phyloP scores from a whole-genome alignment of 2,797 vertebrate genomes.

The Oceanodroma leucorhoa region DNA sequence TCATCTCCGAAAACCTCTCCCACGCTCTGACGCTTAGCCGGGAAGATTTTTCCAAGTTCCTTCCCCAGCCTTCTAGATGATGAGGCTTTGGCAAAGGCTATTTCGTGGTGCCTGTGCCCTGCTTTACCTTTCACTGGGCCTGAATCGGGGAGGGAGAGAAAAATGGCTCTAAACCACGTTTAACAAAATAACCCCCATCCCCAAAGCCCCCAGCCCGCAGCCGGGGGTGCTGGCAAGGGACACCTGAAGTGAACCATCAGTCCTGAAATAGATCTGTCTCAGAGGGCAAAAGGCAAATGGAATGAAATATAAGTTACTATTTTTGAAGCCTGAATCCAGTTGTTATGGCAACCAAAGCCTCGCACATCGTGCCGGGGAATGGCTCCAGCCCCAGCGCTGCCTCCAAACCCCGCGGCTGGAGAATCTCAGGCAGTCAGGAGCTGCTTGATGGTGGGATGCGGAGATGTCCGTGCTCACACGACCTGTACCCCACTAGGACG shows the following conservation, averaged over 20 bases:
- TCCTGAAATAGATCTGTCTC: constrained; percentile 59
- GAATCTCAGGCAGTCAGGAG: neutral
- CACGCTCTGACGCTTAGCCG: neutral
- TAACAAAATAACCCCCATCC: neutral
- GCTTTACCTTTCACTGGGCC: neutral
- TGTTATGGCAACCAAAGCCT: constrained; percentile 78
- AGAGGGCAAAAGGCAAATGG: constrained; percentile 69
- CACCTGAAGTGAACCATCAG: constrained; percentile 41
- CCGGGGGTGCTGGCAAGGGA: neutral
- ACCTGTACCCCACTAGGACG: rapidly evolving
- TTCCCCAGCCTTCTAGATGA: neutral
- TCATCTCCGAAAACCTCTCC: constrained; percentile 30
- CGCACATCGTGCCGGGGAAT: constrained; percentile 18
- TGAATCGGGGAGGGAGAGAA: neutral
- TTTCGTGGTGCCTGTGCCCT: neutral
- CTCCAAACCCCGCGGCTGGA: neutral
- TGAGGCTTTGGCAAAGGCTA: neutral
- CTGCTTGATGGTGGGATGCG: neutral
- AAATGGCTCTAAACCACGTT: rapidly evolving
- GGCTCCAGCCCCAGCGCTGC: neutral
- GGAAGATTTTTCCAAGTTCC: neutral
- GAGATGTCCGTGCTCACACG: neutral
- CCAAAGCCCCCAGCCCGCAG: neutral
- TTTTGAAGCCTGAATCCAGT: constrained; percentile 74
- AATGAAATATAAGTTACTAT: constrained; percentile 79